Percentiles rank a stretch among this genome's conserved stretches.
phyloP scores from a whole-genome alignment of 2,888 invertebrate genomes.

The Emmelina monodactyla region DNA sequence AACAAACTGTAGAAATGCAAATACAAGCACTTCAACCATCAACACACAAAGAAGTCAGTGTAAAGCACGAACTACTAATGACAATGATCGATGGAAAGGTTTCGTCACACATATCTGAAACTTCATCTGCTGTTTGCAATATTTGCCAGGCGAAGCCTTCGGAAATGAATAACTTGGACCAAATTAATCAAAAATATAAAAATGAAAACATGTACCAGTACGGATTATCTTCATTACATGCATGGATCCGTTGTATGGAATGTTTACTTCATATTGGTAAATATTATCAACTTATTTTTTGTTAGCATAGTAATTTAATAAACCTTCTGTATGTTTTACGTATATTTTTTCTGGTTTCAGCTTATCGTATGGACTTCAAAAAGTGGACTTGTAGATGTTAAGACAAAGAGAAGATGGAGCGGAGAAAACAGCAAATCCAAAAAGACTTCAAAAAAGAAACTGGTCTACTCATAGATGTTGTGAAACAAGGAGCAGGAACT shows the following conservation, averaged over 20 bases:
- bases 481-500: not conserved
- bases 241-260: constrained; percentile 8
- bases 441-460: not conserved
- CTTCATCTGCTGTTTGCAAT: constrained; percentile 8
- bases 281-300: too few species aligned
- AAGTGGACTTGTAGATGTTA: too few species aligned
- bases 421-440: not conserved
- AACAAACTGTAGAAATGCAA: constrained; percentile 7
- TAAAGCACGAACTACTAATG: constrained; percentile 10
- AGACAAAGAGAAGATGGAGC: too few species aligned
- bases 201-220: not conserved
- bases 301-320: too few species aligned
- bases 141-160: constrained; percentile 11
- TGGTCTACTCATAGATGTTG: not conserved
- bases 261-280: constrained; percentile 10
- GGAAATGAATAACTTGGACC: constrained; percentile 8
- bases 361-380: too few species aligned
- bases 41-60: constrained; percentile 5
- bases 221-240: constrained; percentile 11
- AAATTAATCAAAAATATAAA: not conserved
- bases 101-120: constrained; percentile 4
- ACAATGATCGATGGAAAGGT: constrained; percentile 11
- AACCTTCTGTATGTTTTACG: too few species aligned
- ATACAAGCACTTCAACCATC: constrained; percentile 5
- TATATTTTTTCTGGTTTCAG: too few species aligned